A percentile compares a stretch with the other conserved stretches of the same genome.
phyloP scores from a whole-genome alignment of 2,888 invertebrate genomes.

The Julus scanicus region DNA sequence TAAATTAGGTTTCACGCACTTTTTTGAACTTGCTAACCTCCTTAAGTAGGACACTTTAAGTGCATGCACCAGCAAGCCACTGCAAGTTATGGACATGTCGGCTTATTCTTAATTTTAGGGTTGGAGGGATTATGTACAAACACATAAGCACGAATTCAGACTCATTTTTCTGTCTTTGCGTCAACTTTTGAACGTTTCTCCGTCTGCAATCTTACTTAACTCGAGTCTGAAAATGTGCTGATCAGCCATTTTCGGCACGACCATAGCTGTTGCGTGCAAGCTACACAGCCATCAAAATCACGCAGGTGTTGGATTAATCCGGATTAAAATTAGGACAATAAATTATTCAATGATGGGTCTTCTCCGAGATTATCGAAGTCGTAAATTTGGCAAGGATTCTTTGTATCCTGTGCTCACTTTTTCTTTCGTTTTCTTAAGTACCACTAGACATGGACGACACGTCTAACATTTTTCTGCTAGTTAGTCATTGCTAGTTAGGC shows the following conservation, averaged over 20 bases:
- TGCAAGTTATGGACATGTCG: background rate
- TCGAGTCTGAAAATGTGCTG: background rate
- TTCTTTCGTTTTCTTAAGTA: background rate
- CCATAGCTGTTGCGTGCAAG: background rate
- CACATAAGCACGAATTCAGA: conserved; percentile 41
- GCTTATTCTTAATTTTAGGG: background rate
- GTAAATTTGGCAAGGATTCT: conserved; percentile 5
- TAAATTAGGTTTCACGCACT: background rate
- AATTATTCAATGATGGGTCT: conserved; percentile 40
- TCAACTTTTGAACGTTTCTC: background rate
- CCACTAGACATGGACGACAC: background rate
- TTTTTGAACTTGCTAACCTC: background rate
- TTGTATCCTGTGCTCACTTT: background rate
- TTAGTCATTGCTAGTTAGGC: conserved; percentile 31
- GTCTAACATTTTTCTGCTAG: background rate
- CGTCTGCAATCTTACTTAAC: background rate
- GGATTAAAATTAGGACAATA: conserved; percentile 23
- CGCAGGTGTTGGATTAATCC: conserved; percentile 37
- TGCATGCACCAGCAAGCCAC: background rate
- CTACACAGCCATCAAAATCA: background rate
- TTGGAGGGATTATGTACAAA: background rate
- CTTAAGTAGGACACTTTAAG: background rate
- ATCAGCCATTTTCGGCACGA: conserved; percentile 40
- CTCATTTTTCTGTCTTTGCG: conserved; percentile 37
- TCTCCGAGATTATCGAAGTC: background rate